Evolutionary conservation across 2,888 invertebrate species (phyloP).

Genomic region (Drosophila neoperkinsi): DNA sequence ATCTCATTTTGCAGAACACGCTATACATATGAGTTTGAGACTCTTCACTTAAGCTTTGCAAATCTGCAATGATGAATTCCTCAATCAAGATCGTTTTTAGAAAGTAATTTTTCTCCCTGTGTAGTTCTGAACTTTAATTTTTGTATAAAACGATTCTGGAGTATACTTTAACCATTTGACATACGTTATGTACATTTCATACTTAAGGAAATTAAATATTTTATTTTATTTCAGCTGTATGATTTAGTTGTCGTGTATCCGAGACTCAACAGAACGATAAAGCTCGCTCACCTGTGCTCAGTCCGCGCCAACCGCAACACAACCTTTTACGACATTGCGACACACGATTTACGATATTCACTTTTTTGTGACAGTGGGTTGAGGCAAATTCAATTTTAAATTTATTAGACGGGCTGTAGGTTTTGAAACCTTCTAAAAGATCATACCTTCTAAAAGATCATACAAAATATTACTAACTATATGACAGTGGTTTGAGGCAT

Average conservation of each 20-base stretch:
- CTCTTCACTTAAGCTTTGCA: neutral
- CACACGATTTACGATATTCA: conserved; percentile 27
- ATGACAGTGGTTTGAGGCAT: neutral
- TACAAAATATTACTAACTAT: neutral
- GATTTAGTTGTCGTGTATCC: conserved; percentile 9
- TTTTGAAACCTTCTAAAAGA: neutral
- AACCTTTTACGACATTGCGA: conserved; percentile 34
- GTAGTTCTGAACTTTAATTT: neutral
- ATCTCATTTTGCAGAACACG: neutral
- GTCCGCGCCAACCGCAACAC: conserved; percentile 6
- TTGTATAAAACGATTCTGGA: neutral
- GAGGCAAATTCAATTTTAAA: neutral
- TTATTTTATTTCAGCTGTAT: conserved; percentile 1
- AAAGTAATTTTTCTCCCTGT: neutral
- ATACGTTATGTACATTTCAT: neutral
- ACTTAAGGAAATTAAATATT: neutral
- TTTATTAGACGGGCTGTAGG: neutral
- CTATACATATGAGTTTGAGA: neutral
- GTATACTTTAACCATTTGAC: neutral
- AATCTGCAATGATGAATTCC: neutral
- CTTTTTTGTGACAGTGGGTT: conserved; percentile 14
- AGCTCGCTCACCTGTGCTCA: conserved; percentile 21
- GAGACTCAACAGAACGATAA: conserved; percentile 11
- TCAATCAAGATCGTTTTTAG: neutral
- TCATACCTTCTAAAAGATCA: neutral